Conservation (phyloP, 2,888 invertebrate species). For the Lasioglossum figueresi region DNA sequence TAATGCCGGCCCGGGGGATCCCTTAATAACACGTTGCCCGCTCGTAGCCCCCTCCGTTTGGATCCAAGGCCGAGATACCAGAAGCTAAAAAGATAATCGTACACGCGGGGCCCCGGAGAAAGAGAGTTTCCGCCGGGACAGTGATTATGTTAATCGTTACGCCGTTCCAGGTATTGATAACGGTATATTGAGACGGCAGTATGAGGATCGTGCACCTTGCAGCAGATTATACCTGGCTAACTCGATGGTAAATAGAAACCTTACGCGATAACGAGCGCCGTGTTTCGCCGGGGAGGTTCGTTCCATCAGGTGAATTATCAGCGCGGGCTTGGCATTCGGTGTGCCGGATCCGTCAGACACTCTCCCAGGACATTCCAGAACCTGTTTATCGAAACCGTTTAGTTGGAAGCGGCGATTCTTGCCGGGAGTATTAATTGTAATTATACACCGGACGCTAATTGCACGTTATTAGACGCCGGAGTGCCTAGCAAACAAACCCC, state of each 20-base stretch:
- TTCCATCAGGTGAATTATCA: slow-evolving; percentile 59
- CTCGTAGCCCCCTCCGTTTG: not conserved
- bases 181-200: slow-evolving; percentile 52
- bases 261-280: slow-evolving; percentile 68
- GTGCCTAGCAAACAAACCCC: slow-evolving; percentile 74
- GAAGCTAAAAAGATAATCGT: slow-evolving; percentile 52
- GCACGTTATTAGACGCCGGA: slow-evolving; percentile 74
- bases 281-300: slow-evolving; percentile 50
- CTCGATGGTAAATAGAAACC: slow-evolving; percentile 70
- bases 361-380: slow-evolving; percentile 40
- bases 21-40: slow-evolving; percentile 45
- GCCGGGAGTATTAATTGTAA: slow-evolving; percentile 74
- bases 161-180: slow-evolving; percentile 69
- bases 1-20: slow-evolving; percentile 26
- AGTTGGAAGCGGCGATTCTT: slow-evolving; percentile 72
- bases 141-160: slow-evolving; percentile 64
- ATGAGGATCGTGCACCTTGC: slow-evolving; percentile 62
- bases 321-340: slow-evolving; percentile 37
- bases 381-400: slow-evolving; percentile 72
- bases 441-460: slow-evolving; percentile 77
- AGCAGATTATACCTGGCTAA: slow-evolving; percentile 68
- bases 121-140: slow-evolving; percentile 47
- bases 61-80: not conserved
- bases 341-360: slow-evolving; percentile 29
- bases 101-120: not conserved